These are phyloP conservation scores for Acanthurus lineatus DNA, from an alignment of 2,797 vertebrate genomes.

Conservation along the genomic window DNA sequence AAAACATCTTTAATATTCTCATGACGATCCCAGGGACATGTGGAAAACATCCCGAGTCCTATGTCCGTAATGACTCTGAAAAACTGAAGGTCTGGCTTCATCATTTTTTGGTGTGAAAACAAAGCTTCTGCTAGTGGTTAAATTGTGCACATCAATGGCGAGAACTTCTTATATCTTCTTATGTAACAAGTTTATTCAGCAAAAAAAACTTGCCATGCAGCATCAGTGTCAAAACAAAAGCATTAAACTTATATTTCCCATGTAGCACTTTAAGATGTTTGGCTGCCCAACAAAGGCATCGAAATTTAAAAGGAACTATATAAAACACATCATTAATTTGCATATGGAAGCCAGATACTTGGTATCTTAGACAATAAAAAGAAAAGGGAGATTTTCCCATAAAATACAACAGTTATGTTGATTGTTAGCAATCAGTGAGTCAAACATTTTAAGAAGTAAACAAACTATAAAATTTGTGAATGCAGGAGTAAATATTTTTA, in stretches of 20 bases:
- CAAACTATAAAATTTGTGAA: conserved; percentile 25
- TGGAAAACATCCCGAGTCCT: conserved; percentile 94
- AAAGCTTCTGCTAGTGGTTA: conserved; percentile 74
- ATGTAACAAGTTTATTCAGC: conserved; percentile 10
- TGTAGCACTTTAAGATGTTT: conserved; percentile 50
- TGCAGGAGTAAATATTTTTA: conserved; percentile 28
- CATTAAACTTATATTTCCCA: conserved; percentile 5
- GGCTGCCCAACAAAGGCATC: conserved; percentile 15
- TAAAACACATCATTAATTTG: conserved; percentile 64
- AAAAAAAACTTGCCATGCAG: not conserved
- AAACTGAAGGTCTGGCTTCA: conserved; percentile 85
- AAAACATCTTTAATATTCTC: conserved; percentile 96
- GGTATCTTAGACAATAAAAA: conserved; percentile 30
- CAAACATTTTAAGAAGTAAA: conserved; percentile 37
- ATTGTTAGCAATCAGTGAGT: conserved; percentile 45
- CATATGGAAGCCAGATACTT: conserved; percentile 68
- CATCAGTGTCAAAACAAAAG: conserved; percentile 28
- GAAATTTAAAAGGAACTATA: conserved; percentile 39
- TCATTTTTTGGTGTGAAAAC: conserved; percentile 85
- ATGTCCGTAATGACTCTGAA: conserved; percentile 89
- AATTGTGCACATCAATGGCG: conserved; percentile 61
- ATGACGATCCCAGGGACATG: conserved; percentile 91
- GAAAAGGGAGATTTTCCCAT: conserved; percentile 36
- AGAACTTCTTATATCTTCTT: conserved; percentile 21
- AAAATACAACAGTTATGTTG: conserved; percentile 58